phyloP scores from a whole-genome alignment of 2,888 invertebrate genomes.

The Elaeidobius kamerunicus region DNA sequence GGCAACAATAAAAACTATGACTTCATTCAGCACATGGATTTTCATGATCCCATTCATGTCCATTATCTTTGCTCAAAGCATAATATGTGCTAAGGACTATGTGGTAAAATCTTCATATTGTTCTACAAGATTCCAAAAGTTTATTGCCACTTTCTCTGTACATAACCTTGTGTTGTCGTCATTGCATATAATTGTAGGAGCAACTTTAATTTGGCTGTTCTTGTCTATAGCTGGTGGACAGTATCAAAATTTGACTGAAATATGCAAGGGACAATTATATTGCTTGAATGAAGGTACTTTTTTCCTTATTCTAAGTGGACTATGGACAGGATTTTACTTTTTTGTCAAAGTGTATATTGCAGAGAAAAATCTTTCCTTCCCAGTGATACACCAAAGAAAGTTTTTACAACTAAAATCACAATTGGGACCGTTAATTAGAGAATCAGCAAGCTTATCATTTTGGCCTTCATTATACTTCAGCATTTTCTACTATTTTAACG shows the following conservation, averaged over 20 bases:
- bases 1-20: slow-evolving; percentile 57
- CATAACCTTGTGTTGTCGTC: slow-evolving; percentile 57
- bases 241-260: slow-evolving; percentile 54
- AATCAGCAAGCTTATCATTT: slow-evolving; percentile 58
- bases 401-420: slow-evolving; percentile 63
- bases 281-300: slow-evolving; percentile 67
- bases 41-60: slow-evolving; percentile 62
- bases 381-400: slow-evolving; percentile 68
- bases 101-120: slow-evolving; percentile 59
- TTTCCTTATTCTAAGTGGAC: slow-evolving; percentile 64
- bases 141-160: slow-evolving; percentile 59
- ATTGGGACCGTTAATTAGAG: slow-evolving; percentile 56
- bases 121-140: slow-evolving; percentile 64
- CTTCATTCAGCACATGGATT: slow-evolving; percentile 62
- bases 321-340: slow-evolving; percentile 64
- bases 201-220: slow-evolving; percentile 66
- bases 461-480: slow-evolving; percentile 62
- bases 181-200: slow-evolving; percentile 63
- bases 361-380: slow-evolving; percentile 60
- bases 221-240: slow-evolving; percentile 61
- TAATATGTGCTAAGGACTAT: slow-evolving; percentile 68
- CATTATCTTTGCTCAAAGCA: slow-evolving; percentile 68
- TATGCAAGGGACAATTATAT: slow-evolving; percentile 51
- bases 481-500: slow-evolving; percentile 60
- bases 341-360: slow-evolving; percentile 58